Percentiles rank a stretch among this genome's conserved stretches.
These are phyloP conservation scores for Gorsachius goisagi DNA, from an alignment of 2,113 vertebrate genomes.

Conservation along the genomic window DNA sequence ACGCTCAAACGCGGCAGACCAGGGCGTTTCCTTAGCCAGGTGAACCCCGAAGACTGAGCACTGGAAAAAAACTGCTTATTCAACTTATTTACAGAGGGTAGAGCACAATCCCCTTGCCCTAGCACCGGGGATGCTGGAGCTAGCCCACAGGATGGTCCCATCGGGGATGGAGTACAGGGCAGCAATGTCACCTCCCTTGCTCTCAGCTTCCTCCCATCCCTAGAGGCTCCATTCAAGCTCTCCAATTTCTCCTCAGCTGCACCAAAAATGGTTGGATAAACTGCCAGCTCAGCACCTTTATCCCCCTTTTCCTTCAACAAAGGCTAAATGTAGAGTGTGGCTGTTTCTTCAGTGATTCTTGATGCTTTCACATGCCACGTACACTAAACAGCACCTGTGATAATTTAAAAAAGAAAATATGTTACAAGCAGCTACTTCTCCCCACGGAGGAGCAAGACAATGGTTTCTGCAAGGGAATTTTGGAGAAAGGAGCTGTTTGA, in stretches of 20 bases:
- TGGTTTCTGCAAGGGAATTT: not conserved
- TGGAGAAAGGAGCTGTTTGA: not conserved
- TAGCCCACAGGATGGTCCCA: not conserved
- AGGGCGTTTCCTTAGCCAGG: not conserved
- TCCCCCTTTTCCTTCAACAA: too few relatives aligned
- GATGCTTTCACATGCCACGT: not conserved
- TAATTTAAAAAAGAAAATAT: not conserved
- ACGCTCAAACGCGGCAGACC: fast-evolving
- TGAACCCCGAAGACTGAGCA: not conserved
- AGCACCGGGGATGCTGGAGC: fast-evolving
- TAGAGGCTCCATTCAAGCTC: not conserved
- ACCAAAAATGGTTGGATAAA: not conserved
- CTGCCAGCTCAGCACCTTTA: not conserved
- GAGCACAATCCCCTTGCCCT: not conserved
- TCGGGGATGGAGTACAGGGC: not conserved
- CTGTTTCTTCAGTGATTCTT: not conserved
- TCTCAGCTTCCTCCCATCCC: not conserved
- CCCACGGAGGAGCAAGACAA: not conserved
- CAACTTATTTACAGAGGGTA: not conserved
- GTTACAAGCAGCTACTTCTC: not conserved
- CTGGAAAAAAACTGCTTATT: not conserved
- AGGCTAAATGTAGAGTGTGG: not conserved
- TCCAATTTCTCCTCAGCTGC: not conserved
- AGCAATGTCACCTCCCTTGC: not conserved
- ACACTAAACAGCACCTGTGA: not conserved